Base-by-base conservation (phyloP, 92 coral and sea anemone species). In the Porites divaricata region DNA sequence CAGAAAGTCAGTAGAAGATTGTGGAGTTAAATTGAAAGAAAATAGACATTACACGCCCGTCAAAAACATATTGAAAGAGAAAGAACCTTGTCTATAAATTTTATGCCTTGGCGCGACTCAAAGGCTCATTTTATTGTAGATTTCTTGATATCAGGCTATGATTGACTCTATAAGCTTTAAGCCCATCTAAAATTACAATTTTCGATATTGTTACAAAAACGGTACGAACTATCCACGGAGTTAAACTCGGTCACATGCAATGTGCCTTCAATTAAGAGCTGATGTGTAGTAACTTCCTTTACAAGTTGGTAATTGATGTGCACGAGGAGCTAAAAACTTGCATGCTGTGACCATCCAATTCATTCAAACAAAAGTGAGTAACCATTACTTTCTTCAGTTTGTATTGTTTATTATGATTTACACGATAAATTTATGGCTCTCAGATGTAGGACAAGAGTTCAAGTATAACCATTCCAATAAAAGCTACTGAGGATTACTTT, bases 81-180 rank as follows among this genome's bases (percentile, higher is more conserved):
- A 66, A 61, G 80, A 76, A 16, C 69, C 45, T 59, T 48, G 57
- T 16, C 62, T 20, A 3, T 45, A 9, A n/a, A 9, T 76, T 63
- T 9, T 41, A 23, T 5, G 11, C 41, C 6, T 10, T 9, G 41
- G 45, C 81, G 81, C 26, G 28, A 62, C 70, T 19, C 21, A 28
- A 7, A n/a, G 41, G 69, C n/a, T 58, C 14, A 19, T 25, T 15
- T 41, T 22, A 77, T 48, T 59, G 20, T 28, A n/a, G 25, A 48
- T 70, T 70, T 41, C 54, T 35, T 35, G 20, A 70, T 70, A 70
- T 70, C 9, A 74, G 83, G 19, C n/a, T 41, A 63, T 63, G 4
- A 45, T 9, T 6, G 45, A 52, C 25, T n/a, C 8, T 7, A 16
- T n/a, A 75, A 21, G 17, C 17, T 19, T 14, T 16, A 24, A 24